Percentiles rank a stretch among this genome's conserved stretches.
Evolutionary conservation across 2,888 invertebrate genomes (phyloP).

Genomic region (Drosophila dives): DNA sequence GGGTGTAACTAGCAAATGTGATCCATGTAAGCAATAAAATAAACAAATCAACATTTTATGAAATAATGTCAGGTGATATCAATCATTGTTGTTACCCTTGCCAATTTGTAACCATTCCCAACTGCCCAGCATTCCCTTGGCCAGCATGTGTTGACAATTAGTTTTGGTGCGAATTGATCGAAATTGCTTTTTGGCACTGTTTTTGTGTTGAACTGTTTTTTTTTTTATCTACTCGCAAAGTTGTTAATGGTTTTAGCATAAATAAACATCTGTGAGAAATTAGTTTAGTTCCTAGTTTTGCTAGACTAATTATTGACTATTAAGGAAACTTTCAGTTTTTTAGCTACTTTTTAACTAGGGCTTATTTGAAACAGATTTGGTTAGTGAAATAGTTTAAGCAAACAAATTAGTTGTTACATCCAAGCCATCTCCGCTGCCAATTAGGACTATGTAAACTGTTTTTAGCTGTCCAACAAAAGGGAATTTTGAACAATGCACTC

Average conservation of each 20-base stretch:
- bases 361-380: not conserved
- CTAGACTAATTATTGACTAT: conserved; percentile 14
- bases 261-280: conserved; percentile 13
- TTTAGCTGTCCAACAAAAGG: not conserved
- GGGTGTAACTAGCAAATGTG: conserved; percentile 49
- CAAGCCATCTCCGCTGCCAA: not conserved
- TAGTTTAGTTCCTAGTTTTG: not conserved
- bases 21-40: conserved; percentile 75
- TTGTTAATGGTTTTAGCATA: conserved; percentile 45
- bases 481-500: not conserved
- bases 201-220: conserved; percentile 32
- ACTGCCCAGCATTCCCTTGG: conserved; percentile 13
- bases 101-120: not conserved
- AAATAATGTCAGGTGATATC: conserved; percentile 76
- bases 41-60: conserved; percentile 78
- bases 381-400: not conserved
- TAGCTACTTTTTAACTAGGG: not conserved
- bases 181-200: conserved; percentile 15
- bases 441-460: not conserved
- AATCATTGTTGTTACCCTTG: conserved; percentile 56
- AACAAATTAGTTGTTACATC: not conserved
- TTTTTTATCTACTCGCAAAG: conserved; percentile 58
- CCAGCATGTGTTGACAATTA: conserved; percentile 25
- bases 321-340: not conserved
- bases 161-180: conserved; percentile 32